phyloP scores from a whole-genome alignment of 2,888 invertebrate species.

The Apodemia mormo region DNA sequence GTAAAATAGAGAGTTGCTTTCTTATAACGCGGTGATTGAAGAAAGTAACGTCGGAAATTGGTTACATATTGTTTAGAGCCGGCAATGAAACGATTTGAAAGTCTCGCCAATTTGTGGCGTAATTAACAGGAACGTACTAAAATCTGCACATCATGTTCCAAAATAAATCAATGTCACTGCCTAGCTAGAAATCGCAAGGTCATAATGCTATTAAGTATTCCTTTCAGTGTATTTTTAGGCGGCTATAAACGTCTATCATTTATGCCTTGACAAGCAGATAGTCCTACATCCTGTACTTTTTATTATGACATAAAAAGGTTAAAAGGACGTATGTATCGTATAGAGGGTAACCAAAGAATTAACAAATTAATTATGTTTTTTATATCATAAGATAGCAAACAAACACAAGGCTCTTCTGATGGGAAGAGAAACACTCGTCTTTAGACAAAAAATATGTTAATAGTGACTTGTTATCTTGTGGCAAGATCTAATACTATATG shows the following conservation, averaged over 20 bases:
- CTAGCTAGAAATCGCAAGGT: background rate
- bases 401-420: too few species aligned
- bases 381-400: too few species aligned
- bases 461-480: too few species aligned
- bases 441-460: too few species aligned
- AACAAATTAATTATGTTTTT: too few species aligned
- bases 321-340: background rate
- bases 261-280: background rate
- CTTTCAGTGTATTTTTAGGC: background rate
- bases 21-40: background rate
- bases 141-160: constrained; percentile 6
- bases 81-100: background rate
- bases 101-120: background rate
- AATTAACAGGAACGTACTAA: constrained; percentile 6
- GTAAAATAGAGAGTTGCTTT: constrained; percentile 7
- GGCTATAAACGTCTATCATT: background rate
- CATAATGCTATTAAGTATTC: constrained; percentile 5
- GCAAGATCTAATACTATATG: too few species aligned
- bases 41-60: constrained; percentile 5
- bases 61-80: background rate
- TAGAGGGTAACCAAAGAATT: too few species aligned
- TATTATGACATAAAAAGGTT: background rate
- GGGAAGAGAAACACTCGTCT: too few species aligned
- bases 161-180: constrained; percentile 17
- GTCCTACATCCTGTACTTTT: background rate